A percentile compares a stretch with the other conserved stretches of the same genome.
phyloP scores from a whole-genome alignment of 2,797 vertebrate genomes.

The Sebastes miniatus region DNA sequence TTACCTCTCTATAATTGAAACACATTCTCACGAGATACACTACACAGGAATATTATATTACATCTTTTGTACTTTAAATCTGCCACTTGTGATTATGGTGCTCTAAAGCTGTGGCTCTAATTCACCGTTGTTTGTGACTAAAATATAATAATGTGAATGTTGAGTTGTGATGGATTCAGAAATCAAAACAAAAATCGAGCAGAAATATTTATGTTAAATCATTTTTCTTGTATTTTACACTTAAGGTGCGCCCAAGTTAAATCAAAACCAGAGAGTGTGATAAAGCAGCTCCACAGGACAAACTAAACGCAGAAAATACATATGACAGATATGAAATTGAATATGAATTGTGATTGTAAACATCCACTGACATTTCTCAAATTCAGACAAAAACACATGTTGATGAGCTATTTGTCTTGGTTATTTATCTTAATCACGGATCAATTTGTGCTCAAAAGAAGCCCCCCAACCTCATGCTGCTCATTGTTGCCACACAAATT shows the following conservation, averaged over 20 bases:
- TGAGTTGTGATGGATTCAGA: not conserved
- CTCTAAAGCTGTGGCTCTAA: not conserved
- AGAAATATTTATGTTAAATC: not conserved
- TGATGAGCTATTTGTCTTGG: not conserved
- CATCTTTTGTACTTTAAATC: not conserved
- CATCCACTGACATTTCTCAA: not conserved
- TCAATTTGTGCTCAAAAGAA: not conserved
- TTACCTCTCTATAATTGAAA: not conserved
- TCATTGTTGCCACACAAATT: not conserved
- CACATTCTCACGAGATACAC: not conserved
- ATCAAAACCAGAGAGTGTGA: not conserved
- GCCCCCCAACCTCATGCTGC: not conserved
- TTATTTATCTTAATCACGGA: not conserved
- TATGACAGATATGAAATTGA: not conserved
- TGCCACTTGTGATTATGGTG: not conserved
- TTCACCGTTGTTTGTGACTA: not conserved
- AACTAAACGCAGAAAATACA: not conserved
- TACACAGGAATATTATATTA: not conserved
- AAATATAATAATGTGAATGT: not conserved
- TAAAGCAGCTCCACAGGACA: not conserved
- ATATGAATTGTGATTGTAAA: not conserved
- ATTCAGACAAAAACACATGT: not conserved
- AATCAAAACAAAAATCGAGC: not conserved
- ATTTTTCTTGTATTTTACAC: not conserved
- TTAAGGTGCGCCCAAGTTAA: not conserved